Conservation (phyloP, 1,140 invertebrate species). For the Drosophila truncata region DNA sequence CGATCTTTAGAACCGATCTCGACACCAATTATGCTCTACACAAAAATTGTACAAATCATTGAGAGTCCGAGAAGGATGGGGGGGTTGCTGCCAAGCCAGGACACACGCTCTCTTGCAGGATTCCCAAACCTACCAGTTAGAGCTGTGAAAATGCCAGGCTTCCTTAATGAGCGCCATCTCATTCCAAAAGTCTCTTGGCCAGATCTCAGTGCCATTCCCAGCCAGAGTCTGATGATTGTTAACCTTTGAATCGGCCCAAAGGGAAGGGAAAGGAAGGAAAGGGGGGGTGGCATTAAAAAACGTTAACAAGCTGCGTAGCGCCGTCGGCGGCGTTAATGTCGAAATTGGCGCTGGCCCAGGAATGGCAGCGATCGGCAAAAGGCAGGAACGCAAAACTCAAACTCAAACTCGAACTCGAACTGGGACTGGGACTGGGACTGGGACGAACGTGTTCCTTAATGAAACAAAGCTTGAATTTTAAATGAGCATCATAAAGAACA, state of each 20-base stretch:
- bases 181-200: background rate
- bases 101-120: constrained; percentile 33
- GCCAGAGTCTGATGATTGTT: constrained; percentile 48
- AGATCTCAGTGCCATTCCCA: constrained; percentile 4
- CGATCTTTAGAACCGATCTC: constrained; percentile 22
- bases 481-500: constrained; percentile 82
- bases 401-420: background rate
- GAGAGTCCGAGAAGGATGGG: background rate
- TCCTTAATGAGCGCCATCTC: constrained; percentile 51
- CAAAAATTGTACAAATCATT: constrained; percentile 70
- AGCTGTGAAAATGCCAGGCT: constrained; percentile 27
- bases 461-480: constrained; percentile 84
- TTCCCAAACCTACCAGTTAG: too few relatives aligned
- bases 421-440: constrained; percentile 2
- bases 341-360: constrained; percentile 70
- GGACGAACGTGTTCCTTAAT: constrained; percentile 80
- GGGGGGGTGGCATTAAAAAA: constrained; percentile 63
- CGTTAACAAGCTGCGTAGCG: constrained; percentile 81
- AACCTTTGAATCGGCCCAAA: constrained; percentile 41
- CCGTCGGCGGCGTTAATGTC: constrained; percentile 81
- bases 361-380: constrained; percentile 16
- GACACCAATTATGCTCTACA: constrained; percentile 73
- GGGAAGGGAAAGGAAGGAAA: background rate
- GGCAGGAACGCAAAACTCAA: background rate
- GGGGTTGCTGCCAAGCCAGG: constrained; percentile 28